Evolutionary conservation across 37 sponge, comb jelly and placozoan species (phyloP), one percentile per base, ranked within the genome.

Genomic region (Aphrocallistes beatrix): DNA sequence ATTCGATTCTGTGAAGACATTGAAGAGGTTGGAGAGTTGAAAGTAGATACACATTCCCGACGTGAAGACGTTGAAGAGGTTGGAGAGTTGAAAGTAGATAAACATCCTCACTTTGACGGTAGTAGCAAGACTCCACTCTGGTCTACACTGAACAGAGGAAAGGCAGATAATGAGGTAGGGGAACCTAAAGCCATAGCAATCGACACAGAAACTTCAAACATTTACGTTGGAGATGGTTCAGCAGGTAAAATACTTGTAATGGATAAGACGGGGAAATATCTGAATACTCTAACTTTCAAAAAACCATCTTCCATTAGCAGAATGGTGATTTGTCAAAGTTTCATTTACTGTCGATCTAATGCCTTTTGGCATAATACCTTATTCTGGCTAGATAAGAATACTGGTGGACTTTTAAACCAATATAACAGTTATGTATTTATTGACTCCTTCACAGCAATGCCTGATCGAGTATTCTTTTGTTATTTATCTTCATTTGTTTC

Each of bases 171-270:
- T 13, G 75, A 60, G 34, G 75, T 60, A 25, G 21, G 10, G 3
- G 75, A 60, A 60, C 28, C 75, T 60, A 60, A 60, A 13, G 10
- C 75, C 8, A 13, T 60, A 25, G 75, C 75, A 19, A 28, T 60
- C n/a, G 75, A 60, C 34, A 21, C 17, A 32, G 75, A 13, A 60
- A 32, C 75, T 13, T 19, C 28, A 25, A 30, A 60, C n/a, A 13
- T 60, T 13, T 60, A 60, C n/a, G 75, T 60, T 8, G 75, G 75
- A 60, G 75, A 60, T 60, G 75, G 17, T 60, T 60, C 75, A 25
- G 34, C 28, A 8, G n/a, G 75, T 19, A 60, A 60, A 60, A 60
- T 60, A 32, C 75, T 25, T 19, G n/a, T 60, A 32, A 25, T 60
- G 28, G n/a, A 60, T 30, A 21, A 28, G n/a, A 30, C n/a, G n/a